These are phyloP conservation scores for Mylabris phalerata DNA, from an alignment of 1,140 invertebrate genomes.

Conservation along the genomic window DNA sequence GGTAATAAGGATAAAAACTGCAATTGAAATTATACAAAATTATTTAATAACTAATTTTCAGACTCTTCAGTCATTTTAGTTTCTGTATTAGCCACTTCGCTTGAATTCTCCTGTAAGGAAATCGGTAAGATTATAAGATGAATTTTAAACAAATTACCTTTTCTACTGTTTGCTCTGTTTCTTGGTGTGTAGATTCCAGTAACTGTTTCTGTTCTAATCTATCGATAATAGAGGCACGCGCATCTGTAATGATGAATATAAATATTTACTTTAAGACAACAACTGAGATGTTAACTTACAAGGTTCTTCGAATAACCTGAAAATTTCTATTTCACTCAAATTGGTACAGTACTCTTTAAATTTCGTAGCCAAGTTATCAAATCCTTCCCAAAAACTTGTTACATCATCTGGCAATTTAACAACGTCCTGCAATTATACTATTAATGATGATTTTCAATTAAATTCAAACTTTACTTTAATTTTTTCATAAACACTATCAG, in stretches of 20 bases:
- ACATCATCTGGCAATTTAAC: constrained; percentile 45
- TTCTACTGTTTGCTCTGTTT: constrained; percentile 1
- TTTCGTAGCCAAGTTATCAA: constrained; percentile 48
- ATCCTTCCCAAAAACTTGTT: constrained; percentile 52
- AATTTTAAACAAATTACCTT: constrained; percentile 1
- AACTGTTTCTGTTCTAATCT: not conserved
- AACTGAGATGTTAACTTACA: constrained; percentile 31
- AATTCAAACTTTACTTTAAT: constrained; percentile 19
- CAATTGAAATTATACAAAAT: no score
- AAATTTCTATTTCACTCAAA: constrained; percentile 49
- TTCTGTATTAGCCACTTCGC: constrained; percentile 2
- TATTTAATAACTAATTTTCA: no score
- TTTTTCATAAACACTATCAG: constrained; percentile 35
- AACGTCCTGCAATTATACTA: constrained; percentile 36
- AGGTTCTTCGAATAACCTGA: constrained; percentile 43
- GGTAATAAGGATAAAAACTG: no score
- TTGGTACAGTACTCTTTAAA: constrained; percentile 53
- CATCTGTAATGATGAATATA: not conserved
- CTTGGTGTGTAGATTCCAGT: not conserved
- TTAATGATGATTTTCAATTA: constrained; percentile 5
- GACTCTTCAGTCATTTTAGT: not conserved
- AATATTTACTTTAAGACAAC: not conserved
- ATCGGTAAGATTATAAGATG: not conserved
- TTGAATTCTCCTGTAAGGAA: constrained; percentile 14
- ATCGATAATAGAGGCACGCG: constrained; percentile 1